These are phyloP conservation scores for Macrochelys suwanniensis DNA, from an alignment of 2,797 vertebrate genomes.

Conservation along the genomic window DNA sequence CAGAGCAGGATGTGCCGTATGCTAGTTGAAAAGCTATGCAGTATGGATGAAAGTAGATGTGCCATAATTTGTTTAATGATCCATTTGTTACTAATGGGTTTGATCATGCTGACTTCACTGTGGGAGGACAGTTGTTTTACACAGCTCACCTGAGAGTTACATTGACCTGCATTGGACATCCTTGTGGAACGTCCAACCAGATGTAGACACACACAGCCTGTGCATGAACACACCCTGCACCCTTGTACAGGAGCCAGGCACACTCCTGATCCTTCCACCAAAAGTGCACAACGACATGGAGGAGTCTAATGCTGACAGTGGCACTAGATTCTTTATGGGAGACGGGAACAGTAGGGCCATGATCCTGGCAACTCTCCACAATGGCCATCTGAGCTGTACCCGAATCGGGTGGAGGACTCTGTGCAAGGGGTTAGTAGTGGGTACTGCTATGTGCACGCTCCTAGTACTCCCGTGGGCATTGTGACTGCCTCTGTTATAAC, in stretches of 20 bases:
- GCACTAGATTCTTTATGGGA: not conserved
- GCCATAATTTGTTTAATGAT: not conserved
- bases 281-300: fast-evolving
- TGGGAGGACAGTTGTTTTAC: not conserved
- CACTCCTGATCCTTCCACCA: not conserved
- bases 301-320: not conserved
- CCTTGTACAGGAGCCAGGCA: fast-evolving
- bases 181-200: not conserved
- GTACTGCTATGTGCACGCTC: no score
- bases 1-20: not conserved
- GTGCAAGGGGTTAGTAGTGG: no score
- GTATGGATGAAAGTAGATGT: not conserved
- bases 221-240: fast-evolving
- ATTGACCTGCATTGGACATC: not conserved
- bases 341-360: not conserved
- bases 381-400: no score
- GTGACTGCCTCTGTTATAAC: no score
- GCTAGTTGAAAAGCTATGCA: not conserved
- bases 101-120: fast-evolving
- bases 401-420: no score
- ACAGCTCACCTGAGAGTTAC: not conserved
- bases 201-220: no score
- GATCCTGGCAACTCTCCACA: no score
- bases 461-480: no score
- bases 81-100: not conserved